A percentile compares a stretch with the other conserved stretches of the same genome.
Conservation (phyloP, 2,888 invertebrate genomes). For the Pharmacophagus antenor region DNA sequence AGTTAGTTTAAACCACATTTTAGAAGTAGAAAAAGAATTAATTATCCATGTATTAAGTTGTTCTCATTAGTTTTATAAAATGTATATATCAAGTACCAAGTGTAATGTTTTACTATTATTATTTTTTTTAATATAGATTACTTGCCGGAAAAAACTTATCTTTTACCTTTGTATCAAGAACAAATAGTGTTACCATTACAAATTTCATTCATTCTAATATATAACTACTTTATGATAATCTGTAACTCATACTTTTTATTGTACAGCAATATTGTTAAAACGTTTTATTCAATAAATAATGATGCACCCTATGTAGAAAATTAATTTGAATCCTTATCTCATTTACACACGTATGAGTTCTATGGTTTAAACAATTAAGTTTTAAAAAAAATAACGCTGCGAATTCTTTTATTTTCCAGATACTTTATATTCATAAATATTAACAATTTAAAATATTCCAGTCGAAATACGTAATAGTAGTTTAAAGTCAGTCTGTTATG, state of each 20-base stretch:
- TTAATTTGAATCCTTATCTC: neutral
- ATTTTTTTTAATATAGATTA: neutral
- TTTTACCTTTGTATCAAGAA: neutral
- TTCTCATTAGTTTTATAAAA: neutral
- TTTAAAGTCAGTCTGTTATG: too few relatives aligned
- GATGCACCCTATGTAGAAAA: neutral
- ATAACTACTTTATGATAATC: neutral
- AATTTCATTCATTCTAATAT: neutral
- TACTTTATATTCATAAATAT: too few relatives aligned
- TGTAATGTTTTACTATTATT: neutral
- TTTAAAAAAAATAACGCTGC: too few relatives aligned
- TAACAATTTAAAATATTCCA: too few relatives aligned
- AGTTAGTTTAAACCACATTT: neutral
- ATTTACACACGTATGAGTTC: too few relatives aligned
- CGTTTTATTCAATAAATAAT: neutral
- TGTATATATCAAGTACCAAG: too few relatives aligned
- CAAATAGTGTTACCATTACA: neutral
- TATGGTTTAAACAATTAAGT: too few relatives aligned
- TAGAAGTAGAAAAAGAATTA: neutral
- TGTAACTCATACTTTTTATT: neutral
- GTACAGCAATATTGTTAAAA: neutral
- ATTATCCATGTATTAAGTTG: neutral
- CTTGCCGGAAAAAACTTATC: neutral
- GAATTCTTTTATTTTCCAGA: too few relatives aligned
- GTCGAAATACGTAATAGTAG: too few relatives aligned